Evolutionary conservation across 2,888 invertebrate species (phyloP), one percentile per base, ranked within the genome.

Genomic region (Drosophila hamatofila): DNA sequence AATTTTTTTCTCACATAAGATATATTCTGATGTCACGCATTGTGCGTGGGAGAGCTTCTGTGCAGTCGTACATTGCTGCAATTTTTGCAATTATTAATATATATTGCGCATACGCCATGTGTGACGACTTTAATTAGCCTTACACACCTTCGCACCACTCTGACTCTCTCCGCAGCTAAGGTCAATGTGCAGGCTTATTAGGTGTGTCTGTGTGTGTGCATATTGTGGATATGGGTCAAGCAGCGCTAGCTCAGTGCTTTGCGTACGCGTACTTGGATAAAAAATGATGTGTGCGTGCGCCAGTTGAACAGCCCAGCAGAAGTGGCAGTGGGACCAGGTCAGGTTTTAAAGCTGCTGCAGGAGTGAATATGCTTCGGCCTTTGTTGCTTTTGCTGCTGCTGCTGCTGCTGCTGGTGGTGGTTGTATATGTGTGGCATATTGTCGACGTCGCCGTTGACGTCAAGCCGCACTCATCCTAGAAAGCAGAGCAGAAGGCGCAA

Each of bases 251-350:
- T 57, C 14, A 30, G 27, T 39, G 59, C 55, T 37, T n/a, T 23
- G 18, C 37, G 49, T 35, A 48, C 73, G 18, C 35, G 33, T 44
- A 59, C 68, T 75, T 78, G 75, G 78, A 68, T 86, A 78, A 81
- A 88, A 83, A 75, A 81, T 83, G 81, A 76, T 78, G 72, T 83
- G 84, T 81, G 89, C 78, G 83, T 75, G 65, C 49, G 48, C 62
- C 57, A 65, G 72, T 75, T 57, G 74, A 55, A 37, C 48, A 7
- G 55, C 18, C 25, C 11, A 16, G 41, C 5, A 14, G 30, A 14
- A 18, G 52, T 51, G 64, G 46, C 66, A 33, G 30, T 52, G 65
- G 52, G 56, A 64, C 67, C 80, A 83, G 86, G 86, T 75, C 75
- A 82, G 80, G 77, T 30, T 62, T 83, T 83, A 74, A 85, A 85